A percentile compares a stretch with the other conserved stretches of the same genome.
These are phyloP conservation scores for Micronycteris hirsuta DNA, from an alignment of 2,113 vertebrate genomes.

Conservation along the genomic window DNA sequence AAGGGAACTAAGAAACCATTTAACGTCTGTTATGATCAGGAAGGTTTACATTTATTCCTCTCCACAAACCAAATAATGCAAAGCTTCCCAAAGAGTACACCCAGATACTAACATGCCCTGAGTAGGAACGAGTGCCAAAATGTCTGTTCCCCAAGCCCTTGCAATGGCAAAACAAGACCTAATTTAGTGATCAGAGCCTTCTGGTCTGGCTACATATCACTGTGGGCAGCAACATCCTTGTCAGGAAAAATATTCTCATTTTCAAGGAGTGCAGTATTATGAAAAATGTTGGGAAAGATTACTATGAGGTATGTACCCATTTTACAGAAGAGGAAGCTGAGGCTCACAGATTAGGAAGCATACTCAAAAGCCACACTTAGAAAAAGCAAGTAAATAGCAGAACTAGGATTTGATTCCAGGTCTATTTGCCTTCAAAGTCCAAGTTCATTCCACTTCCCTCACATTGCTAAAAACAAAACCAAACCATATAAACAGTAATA, in stretches of 20 bases:
- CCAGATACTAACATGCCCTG: neutral
- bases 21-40: neutral
- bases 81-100: neutral
- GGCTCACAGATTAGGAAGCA: neutral
- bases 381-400: neutral
- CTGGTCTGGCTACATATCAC: neutral
- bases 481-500: neutral
- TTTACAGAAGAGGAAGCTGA: neutral
- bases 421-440: slow-evolving; percentile 4
- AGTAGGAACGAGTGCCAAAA: neutral
- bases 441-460: neutral
- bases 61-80: neutral
- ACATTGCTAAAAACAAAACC: neutral
- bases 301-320: neutral
- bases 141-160: neutral
- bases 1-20: neutral
- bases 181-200: neutral
- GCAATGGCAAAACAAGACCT: neutral
- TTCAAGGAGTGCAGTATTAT: neutral
- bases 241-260: neutral
- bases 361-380: neutral
- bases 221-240: neutral
- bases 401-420: neutral
- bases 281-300: neutral
- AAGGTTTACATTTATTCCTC: neutral